Evolutionary conservation across 1,140 invertebrate species (phyloP), one percentile per base, ranked within the genome.

Genomic region (Cephus cinctus): DNA sequence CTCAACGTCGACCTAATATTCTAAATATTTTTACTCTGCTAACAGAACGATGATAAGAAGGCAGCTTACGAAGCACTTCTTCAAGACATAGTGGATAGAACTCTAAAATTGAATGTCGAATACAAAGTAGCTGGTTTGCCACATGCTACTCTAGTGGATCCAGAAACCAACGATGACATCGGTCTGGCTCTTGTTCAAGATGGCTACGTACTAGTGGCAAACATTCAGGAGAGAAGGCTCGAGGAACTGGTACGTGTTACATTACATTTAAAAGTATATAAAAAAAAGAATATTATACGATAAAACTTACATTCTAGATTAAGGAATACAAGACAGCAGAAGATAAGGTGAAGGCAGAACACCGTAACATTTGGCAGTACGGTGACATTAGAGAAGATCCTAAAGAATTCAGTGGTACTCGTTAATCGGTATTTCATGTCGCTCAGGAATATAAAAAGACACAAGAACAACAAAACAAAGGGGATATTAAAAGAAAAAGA

Each of bases 351-450:
- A 89, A 91, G 69, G 86, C 85, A 54, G 83, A 85, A 36, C 90
- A 94, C 73, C 76, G 85, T 45, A 91, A 89, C 67, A 87, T 98
- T 52, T 98, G 96, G 95, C 84, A 89, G 59, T 98, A 98, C 70
- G 96, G 96, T 12, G 95, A 98, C 69, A 92, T 97, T 66, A 92
- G 89, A 44, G 94, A 93, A 56, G 96, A 98, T 76, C 90, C 91
- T n/a, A 86, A 86, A 53, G 92, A 95, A 75, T 94, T 94, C 77
- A 89, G 88, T 25, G 49, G 43, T 50, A 39, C 38, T 16, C 36
- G 16, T 43, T 48, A 44, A 50, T 44, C 6, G 25, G n/a, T n/a
- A 27, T 27, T 27, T n/a, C 25, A 8, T n/a, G 25, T 27, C 25
- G 25, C 6, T 8, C 25, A 27, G 6, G 25, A 20, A 43, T 25